phyloP scores from a whole-genome alignment of 30 jellyfish, hydroid and myxozoan genomes.

The Euphysa ruthae region DNA sequence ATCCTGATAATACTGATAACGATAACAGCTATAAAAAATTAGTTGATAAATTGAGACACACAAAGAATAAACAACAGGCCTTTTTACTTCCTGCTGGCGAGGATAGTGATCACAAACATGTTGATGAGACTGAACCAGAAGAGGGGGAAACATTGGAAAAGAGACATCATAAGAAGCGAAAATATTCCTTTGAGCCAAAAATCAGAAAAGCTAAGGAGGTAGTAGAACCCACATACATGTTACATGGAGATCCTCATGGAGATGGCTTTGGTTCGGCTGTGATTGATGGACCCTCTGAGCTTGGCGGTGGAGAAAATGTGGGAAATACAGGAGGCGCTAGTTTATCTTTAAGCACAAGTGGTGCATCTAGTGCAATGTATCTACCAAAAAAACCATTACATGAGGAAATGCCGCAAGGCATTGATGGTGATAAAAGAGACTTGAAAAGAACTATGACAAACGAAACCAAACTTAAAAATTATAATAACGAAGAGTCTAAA shows the following conservation, averaged over 20 bases:
- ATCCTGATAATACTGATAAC: background rate
- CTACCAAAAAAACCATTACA: background rate
- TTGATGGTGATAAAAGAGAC: background rate
- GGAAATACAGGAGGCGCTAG: no score
- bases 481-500: no score
- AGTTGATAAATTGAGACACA: background rate
- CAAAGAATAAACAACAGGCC: background rate
- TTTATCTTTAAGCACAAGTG: background rate
- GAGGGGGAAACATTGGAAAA: background rate
- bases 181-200: constrained; percentile 1
- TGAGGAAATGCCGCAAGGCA: background rate
- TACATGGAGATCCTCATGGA: constrained; percentile 28
- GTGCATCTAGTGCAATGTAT: background rate
- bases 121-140: background rate
- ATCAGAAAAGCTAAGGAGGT: background rate
- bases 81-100: background rate
- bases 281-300: constrained; percentile 5
- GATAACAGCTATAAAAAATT: background rate
- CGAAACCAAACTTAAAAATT: no score
- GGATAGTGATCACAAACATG: constrained; percentile 4
- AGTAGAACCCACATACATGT: constrained; percentile 17
- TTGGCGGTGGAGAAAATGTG: background rate
- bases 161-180: background rate
- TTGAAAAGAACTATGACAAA: no score
- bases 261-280: constrained; percentile 18